phyloP scores from a whole-genome alignment of 1,140 invertebrate species.

The Brachionus manjavacas region DNA sequence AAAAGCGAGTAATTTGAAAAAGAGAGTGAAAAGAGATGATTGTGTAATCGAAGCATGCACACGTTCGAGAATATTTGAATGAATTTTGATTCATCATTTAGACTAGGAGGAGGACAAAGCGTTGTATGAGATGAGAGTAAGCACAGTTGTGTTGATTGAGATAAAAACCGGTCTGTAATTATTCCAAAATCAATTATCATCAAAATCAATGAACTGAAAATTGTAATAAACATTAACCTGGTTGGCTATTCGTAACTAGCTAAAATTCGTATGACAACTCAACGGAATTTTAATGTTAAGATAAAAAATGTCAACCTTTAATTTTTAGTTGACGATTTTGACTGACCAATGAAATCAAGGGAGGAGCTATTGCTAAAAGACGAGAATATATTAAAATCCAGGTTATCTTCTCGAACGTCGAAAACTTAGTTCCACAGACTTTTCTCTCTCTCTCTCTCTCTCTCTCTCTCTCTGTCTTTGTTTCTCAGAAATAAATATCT shows the following conservation, averaged over 20 bases:
- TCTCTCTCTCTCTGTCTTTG: not conserved
- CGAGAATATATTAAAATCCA: constrained; percentile 8
- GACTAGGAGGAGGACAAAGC: not conserved
- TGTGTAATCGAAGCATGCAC: not conserved
- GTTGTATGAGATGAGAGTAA: not conserved
- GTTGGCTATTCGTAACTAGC: constrained; percentile 13
- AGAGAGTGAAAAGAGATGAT: constrained; percentile 4
- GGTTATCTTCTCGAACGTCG: not conserved
- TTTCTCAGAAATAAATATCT: constrained; percentile 37
- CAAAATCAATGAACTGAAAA: constrained; percentile 39
- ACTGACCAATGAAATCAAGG: not conserved
- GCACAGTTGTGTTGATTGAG: constrained; percentile 28
- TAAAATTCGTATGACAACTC: constrained; percentile 16
- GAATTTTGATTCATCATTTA: not conserved
- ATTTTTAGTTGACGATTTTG: not conserved
- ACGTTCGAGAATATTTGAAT: not conserved
- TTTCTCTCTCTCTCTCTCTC: not conserved
- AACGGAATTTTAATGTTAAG: constrained; percentile 41
- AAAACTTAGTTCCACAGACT: not conserved
- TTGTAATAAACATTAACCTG: constrained; percentile 36
- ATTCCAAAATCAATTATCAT: constrained; percentile 29
- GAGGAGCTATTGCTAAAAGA: not conserved
- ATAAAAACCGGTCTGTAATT: not conserved
- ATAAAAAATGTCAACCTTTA: constrained; percentile 40
- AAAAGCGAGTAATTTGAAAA: constrained; percentile 2